Conservation (phyloP, 37 sponge, comb jelly and placozoan species). For the Agelas oroides region DNA sequence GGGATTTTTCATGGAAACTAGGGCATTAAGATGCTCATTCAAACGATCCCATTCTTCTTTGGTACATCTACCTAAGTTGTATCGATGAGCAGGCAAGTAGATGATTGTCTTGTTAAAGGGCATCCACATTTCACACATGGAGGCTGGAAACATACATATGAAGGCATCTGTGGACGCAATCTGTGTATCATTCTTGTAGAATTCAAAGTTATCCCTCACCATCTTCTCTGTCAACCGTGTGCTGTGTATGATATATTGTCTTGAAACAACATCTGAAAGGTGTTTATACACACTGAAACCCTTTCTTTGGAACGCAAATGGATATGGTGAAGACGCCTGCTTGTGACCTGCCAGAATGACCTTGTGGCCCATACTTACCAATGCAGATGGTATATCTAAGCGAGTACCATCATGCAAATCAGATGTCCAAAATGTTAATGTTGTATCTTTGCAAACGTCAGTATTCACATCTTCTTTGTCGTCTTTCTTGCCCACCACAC, state of each 20-base stretch:
- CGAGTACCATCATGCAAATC: conserved; percentile 45
- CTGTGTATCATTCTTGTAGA: too few relatives aligned
- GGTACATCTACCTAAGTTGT: too few relatives aligned
- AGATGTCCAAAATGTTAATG: conserved; percentile 45
- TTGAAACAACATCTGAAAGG: conserved; percentile 47
- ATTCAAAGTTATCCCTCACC: too few relatives aligned
- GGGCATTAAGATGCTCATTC: too few relatives aligned
- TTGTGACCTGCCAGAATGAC: conserved; percentile 28
- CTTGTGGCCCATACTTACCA: conserved; percentile 30
- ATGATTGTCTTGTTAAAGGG: too few relatives aligned
- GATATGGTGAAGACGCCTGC: not conserved
- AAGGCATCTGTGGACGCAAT: too few relatives aligned
- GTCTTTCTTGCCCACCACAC: conserved; percentile 34
- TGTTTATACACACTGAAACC: conserved; percentile 28
- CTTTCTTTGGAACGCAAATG: conserved; percentile 2
- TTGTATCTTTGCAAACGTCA: conserved; percentile 32
- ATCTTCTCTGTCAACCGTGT: too few relatives aligned
- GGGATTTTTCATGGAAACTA: conserved; percentile 31
- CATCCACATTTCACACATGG: too few relatives aligned
- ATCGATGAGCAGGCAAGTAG: too few relatives aligned
- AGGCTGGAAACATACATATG: too few relatives aligned
- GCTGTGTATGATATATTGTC: not conserved
- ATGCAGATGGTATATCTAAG: conserved; percentile 22
- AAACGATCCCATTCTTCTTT: too few relatives aligned
- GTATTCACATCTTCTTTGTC: conserved; percentile 31